These are phyloP conservation scores for Pheosia gnoma DNA, from an alignment of 2,888 invertebrate species.

Conservation along the genomic window DNA sequence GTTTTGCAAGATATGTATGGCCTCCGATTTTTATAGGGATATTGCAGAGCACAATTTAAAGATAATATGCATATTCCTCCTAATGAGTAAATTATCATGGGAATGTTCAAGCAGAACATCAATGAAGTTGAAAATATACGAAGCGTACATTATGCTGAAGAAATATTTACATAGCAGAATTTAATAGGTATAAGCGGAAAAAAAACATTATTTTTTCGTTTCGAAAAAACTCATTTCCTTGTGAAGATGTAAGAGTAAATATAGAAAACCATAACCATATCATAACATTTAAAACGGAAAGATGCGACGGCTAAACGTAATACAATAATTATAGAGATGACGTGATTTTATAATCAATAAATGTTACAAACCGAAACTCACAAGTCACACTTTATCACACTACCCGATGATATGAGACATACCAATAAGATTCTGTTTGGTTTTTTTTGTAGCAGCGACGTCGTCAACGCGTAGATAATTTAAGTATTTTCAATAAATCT, in stretches of 20 bases:
- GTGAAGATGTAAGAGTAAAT: not conserved
- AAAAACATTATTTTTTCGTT: too few relatives aligned
- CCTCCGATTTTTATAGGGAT: too few relatives aligned
- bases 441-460: constrained; percentile 10
- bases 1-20: too few relatives aligned
- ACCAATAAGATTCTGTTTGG: constrained; percentile 19
- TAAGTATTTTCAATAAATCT: not conserved
- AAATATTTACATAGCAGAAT: too few relatives aligned
- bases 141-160: too few relatives aligned
- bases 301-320: not conserved
- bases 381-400: constrained; percentile 7
- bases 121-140: too few relatives aligned
- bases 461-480: constrained; percentile 28
- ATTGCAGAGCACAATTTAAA: too few relatives aligned
- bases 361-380: constrained; percentile 7
- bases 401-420: constrained; percentile 6
- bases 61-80: too few relatives aligned
- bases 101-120: too few relatives aligned
- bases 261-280: not conserved
- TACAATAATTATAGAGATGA: constrained; percentile 25
- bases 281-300: not conserved
- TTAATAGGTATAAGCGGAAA: too few relatives aligned
- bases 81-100: too few relatives aligned
- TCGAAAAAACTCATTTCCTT: not conserved
- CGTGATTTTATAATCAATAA: constrained; percentile 18